These are phyloP conservation scores for Periparus ater DNA, from an alignment of 2,797 vertebrate species.

Conservation along the genomic window DNA sequence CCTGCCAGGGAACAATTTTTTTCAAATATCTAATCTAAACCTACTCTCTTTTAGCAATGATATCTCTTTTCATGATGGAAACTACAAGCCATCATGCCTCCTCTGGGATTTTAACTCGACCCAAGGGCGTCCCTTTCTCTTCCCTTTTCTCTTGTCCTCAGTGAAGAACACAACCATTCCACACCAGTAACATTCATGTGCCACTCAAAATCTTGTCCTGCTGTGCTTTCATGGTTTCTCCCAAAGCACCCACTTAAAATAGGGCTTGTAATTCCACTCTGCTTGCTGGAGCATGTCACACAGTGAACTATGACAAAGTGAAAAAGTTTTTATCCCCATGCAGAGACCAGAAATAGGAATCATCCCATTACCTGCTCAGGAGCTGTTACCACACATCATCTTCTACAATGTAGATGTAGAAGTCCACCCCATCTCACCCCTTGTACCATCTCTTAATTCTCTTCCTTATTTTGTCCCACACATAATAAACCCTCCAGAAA, in stretches of 20 bases:
- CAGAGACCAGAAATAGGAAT: slow-evolving; percentile 5
- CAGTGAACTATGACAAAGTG: background rate
- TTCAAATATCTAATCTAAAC: background rate
- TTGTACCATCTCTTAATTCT: background rate
- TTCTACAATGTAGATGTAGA: background rate
- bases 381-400: background rate
- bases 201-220: slow-evolving; percentile 1
- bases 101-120: background rate
- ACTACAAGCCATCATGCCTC: background rate
- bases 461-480: background rate
- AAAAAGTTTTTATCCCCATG: background rate
- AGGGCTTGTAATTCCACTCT: background rate
- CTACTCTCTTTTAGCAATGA: background rate
- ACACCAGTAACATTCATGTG: background rate
- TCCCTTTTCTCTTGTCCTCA: background rate
- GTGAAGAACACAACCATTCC: background rate
- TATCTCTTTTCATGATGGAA: background rate
- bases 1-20: background rate
- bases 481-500: background rate
- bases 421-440: background rate
- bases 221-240: slow-evolving; percentile 20
- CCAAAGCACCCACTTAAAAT: background rate
- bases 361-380: background rate
- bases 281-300: slow-evolving; percentile 7
- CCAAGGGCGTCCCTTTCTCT: background rate